A percentile compares a stretch with the other conserved stretches of the same genome.
Conservation (phyloP, 2,888 invertebrate species). For the Trachelus troglodyta region DNA sequence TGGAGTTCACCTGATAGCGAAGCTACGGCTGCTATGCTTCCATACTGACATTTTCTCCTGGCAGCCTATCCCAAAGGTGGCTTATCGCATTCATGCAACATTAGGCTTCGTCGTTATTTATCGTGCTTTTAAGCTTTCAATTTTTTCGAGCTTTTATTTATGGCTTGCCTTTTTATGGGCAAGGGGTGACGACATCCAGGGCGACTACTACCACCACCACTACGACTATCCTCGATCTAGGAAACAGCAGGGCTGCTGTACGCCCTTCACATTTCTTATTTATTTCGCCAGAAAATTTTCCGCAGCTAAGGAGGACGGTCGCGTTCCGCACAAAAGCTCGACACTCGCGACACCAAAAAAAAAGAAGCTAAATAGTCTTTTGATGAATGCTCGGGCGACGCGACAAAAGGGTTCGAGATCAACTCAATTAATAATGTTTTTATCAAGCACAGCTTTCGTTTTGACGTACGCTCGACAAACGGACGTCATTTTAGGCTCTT, state of each 20-base stretch:
- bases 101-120: conserved; percentile 63
- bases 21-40: neutral
- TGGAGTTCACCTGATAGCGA: conserved; percentile 43
- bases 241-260: conserved; percentile 10
- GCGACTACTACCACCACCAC: neutral
- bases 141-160: conserved; percentile 39
- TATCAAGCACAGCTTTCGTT: neutral
- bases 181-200: conserved; percentile 14
- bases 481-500: neutral
- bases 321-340: neutral
- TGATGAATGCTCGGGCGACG: conserved; percentile 3
- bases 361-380: neutral
- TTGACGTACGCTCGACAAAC: neutral
- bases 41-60: conserved; percentile 2
- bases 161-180: conserved; percentile 22
- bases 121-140: conserved; percentile 47
- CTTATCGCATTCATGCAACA: conserved; percentile 66
- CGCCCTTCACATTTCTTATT: conserved; percentile 15
- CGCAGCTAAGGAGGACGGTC: neutral
- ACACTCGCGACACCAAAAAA: neutral
- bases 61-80: conserved; percentile 35
- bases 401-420: neutral
- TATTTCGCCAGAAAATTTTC: conserved; percentile 16
- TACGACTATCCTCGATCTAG: conserved; percentile 5
- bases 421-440: conserved; percentile 8